Evolutionary conservation across 1,140 invertebrate species (phyloP).

Genomic region (Lineus longissimus): DNA sequence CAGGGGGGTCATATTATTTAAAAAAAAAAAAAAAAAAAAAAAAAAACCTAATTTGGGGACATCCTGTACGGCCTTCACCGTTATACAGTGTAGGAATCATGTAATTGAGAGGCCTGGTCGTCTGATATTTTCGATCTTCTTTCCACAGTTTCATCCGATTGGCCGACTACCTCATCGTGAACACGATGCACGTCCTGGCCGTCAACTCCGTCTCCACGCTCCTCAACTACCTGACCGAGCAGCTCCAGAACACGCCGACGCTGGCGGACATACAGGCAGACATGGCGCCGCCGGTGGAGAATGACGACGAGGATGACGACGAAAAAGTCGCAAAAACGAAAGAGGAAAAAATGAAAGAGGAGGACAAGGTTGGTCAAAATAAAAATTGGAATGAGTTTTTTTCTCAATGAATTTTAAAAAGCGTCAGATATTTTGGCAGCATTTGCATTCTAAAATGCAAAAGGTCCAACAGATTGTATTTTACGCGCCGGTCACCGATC

Average conservation of each 20-base stretch:
- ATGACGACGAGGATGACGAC: conserved; percentile 30
- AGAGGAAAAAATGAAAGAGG: conserved; percentile 14
- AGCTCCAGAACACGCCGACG: conserved; percentile 61
- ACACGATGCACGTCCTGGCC: conserved; percentile 65
- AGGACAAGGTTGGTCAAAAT: conserved; percentile 19
- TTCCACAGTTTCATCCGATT: conserved; percentile 68
- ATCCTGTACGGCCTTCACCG: too few relatives aligned
- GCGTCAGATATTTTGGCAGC: neutral
- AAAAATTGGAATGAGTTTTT: neutral
- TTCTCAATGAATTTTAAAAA: neutral
- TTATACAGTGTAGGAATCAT: too few relatives aligned
- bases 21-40: too few relatives aligned
- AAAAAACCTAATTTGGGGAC: too few relatives aligned
- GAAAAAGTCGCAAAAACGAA: conserved; percentile 17
- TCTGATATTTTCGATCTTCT: neutral
- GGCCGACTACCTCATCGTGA: conserved; percentile 69
- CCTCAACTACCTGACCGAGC: conserved; percentile 59
- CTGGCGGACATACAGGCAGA: conserved; percentile 44
- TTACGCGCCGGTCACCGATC: too few relatives aligned
- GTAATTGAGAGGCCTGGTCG: too few relatives aligned
- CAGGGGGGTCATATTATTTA: too few relatives aligned
- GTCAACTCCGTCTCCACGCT: conserved; percentile 64
- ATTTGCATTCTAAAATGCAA: too few relatives aligned
- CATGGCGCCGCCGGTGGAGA: conserved; percentile 35
- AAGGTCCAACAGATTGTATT: too few relatives aligned